These are phyloP conservation scores for Mesoclemmys tuberculata DNA, from an alignment of 2,113 vertebrate genomes.

Conservation along the genomic window DNA sequence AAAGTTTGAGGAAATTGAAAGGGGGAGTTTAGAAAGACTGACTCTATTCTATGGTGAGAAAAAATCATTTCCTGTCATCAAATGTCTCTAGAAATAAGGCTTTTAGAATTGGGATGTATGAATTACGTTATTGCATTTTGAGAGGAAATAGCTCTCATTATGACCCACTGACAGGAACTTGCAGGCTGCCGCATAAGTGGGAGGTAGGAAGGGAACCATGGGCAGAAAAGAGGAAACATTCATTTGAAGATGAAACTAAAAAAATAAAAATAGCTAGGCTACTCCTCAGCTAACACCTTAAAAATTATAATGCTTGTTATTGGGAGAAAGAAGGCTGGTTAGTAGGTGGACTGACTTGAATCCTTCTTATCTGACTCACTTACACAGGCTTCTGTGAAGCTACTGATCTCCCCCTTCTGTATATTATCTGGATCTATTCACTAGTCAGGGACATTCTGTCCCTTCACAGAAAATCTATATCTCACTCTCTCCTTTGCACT, in stretches of 20 bases:
- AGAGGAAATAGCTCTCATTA: not conserved
- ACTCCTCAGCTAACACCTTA: not conserved
- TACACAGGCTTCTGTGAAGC: not conserved
- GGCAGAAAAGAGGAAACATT: not conserved
- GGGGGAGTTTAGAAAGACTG: not conserved
- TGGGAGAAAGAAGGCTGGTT: not conserved
- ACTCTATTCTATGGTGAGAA: not conserved
- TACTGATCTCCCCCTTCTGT: not conserved
- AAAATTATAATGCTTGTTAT: not conserved
- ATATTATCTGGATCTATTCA: not conserved
- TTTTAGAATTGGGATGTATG: not conserved
- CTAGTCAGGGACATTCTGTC: too few relatives aligned
- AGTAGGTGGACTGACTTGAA: not conserved
- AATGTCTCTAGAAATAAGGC: not conserved
- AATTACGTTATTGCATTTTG: not conserved
- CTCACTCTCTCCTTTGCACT: too few relatives aligned
- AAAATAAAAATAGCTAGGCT: not conserved
- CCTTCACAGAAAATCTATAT: too few relatives aligned
- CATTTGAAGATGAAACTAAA: not conserved
- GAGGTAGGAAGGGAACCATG: not conserved
- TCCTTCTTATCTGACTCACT: not conserved
- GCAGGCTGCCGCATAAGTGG: not conserved
- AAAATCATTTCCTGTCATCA: not conserved
- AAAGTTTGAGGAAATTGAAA: not conserved
- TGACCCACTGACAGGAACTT: not conserved